These are phyloP conservation scores for Hyphantria cunea DNA, from an alignment of 1,140 invertebrate genomes.

Conservation along the genomic window DNA sequence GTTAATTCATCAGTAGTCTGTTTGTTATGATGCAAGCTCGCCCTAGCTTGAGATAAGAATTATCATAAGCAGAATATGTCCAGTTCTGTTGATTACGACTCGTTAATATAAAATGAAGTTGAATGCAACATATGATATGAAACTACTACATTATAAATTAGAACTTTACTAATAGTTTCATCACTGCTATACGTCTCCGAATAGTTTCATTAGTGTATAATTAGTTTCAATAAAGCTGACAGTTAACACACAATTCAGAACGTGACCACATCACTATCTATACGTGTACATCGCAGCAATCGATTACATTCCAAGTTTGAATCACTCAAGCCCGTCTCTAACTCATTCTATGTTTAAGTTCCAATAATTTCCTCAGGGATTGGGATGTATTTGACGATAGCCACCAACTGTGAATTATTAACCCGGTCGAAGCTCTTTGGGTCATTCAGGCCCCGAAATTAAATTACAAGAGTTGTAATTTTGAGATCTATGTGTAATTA, in stretches of 20 bases:
- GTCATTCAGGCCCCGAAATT: conserved; percentile 41
- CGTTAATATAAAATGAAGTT: background rate
- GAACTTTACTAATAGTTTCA: background rate
- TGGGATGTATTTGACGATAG: conserved; percentile 59
- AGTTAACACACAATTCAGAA: conserved; percentile 26
- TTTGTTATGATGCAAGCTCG: no score
- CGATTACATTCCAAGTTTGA: conserved; percentile 38
- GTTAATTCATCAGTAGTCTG: no score
- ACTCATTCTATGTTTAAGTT: conserved; percentile 66
- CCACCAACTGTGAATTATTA: conserved; percentile 61
- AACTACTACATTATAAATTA: background rate
- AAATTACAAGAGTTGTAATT: conserved; percentile 24
- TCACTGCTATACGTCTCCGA: background rate
- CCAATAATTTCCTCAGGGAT: conserved; percentile 70
- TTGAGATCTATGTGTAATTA: background rate
- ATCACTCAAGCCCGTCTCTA: conserved; percentile 45
- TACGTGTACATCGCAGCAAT: conserved; percentile 20
- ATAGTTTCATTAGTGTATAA: conserved; percentile 20
- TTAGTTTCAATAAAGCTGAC: conserved; percentile 12
- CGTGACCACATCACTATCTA: conserved; percentile 21
- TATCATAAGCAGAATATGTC: no score
- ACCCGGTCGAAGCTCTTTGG: conserved; percentile 43
- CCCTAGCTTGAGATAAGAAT: no score
- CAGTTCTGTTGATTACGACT: background rate
- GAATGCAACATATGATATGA: background rate